Base-by-base conservation (phyloP, 1,140 invertebrate species). In the Drosophila sp. region DNA sequence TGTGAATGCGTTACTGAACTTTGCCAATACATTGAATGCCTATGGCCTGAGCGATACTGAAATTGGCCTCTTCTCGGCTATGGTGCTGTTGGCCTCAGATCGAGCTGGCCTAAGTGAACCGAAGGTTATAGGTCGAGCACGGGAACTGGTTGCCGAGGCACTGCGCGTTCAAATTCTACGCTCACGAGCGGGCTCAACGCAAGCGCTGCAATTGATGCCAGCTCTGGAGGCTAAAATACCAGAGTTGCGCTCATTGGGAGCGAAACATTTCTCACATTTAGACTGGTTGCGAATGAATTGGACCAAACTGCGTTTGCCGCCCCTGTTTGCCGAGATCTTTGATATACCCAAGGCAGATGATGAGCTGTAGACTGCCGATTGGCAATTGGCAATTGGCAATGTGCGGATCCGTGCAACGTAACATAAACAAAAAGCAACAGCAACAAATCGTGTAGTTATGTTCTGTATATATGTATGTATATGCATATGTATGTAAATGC, bases 271-370 rank as follows among this genome's bases (percentile, higher is more conserved):
- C 71, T 95, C 96, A 79, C 96, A 98, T 76, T 93, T 99, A 72
- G 95, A 97, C 83, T 99, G 98, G 97, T 98, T 97, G 92, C 94
- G 97, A 70, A 93, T 95, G 67, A 96, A 98, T 92, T 98, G 97
- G 97, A 94, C 94, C 65, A 95, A 96, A 80, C 94, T 98, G 38
- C 94, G 95, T 70, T 94, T 98, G 80, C 98, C 98, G 35, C 97
- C 98, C 1, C 94, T 99, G 40, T 99, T 98, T 92, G 97, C 98
- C 29, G 98, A 99, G 93, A 98, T 99, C 81, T 99, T 98, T 92
- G 98, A 99, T 94, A 98, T 99, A 93, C 97, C 98, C 56, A 98
- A 97, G 93, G 95, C 95, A 89, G 96, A 97, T 86, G 96, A 97
- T 60, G 91, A 92, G 79, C 74, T 91, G 69, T 91, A 89, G 74